A percentile compares a stretch with the other conserved stretches of the same genome.
These are phyloP conservation scores for Rhizomys pruinosus DNA, from an alignment of 2,113 vertebrate species.

Conservation along the genomic window DNA sequence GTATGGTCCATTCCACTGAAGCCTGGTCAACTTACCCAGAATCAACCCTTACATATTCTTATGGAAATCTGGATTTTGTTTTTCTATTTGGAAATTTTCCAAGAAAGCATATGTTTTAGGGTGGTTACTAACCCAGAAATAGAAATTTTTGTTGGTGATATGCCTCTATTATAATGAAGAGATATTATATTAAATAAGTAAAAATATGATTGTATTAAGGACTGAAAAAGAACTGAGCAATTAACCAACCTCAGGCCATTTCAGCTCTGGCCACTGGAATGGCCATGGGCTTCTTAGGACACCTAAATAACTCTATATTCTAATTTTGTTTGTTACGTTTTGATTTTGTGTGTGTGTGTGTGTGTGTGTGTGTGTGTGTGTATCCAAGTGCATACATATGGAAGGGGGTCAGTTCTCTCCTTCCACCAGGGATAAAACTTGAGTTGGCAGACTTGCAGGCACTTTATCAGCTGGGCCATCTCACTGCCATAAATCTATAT, in stretches of 20 bases:
- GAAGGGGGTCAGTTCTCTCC: not conserved
- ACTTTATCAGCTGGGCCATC: not conserved
- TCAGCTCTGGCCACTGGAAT: not conserved
- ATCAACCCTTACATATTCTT: no score
- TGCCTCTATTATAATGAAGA: slow-evolving; percentile 11
- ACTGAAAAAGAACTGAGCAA: not conserved
- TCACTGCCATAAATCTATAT: not conserved
- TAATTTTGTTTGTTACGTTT: not conserved
- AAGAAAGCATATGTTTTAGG: not conserved
- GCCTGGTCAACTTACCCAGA: no score
- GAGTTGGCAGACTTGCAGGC: not conserved
- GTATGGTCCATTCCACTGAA: no score
- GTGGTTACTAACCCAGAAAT: not conserved
- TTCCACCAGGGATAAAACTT: not conserved
- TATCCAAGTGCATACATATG: not conserved
- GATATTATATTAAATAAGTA: not conserved
- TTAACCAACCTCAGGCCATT: not conserved
- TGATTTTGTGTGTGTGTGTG: not conserved
- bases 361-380: not conserved
- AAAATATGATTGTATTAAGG: not conserved
- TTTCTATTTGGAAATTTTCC: not conserved
- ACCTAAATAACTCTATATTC: not conserved
- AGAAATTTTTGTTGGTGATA: not conserved
- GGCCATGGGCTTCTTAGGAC: not conserved
- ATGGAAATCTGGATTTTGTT: no score